Conservation (phyloP, 1,140 invertebrate species). For the Cydia strobilella region DNA sequence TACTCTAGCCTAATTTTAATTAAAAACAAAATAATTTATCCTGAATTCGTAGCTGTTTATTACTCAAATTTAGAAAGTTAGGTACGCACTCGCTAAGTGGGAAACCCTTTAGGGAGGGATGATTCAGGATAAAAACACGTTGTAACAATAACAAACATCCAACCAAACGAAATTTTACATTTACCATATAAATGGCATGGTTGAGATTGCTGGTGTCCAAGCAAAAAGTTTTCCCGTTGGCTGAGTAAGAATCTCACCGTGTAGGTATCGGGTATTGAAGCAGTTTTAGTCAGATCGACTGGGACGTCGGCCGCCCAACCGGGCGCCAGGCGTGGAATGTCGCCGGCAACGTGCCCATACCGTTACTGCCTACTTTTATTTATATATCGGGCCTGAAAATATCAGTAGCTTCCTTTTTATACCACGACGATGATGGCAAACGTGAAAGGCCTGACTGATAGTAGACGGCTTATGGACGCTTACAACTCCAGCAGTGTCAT, state of each 20-base stretch:
- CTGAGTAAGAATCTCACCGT: background rate
- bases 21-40: no score
- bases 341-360: background rate
- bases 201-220: background rate
- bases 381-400: constrained; percentile 3
- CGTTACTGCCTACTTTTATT: constrained; percentile 27
- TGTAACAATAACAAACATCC: background rate
- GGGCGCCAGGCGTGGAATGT: constrained; percentile 5
- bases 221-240: constrained; percentile 15
- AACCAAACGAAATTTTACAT: background rate
- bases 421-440: background rate
- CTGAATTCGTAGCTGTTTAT: no score
- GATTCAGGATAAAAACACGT: no score
- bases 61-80: no score
- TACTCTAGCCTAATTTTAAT: no score
- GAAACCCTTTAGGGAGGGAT: no score
- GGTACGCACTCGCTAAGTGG: no score
- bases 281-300: background rate
- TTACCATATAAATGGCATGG: background rate
- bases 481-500: no score
- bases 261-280: background rate
- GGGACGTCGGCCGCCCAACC: background rate
- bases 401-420: background rate
- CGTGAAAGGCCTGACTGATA: no score
- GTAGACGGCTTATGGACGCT: no score